Percentiles rank a stretch among this genome's conserved stretches.
Conservation (phyloP, 2,113 vertebrate species). For the Podarcis raffonei region DNA sequence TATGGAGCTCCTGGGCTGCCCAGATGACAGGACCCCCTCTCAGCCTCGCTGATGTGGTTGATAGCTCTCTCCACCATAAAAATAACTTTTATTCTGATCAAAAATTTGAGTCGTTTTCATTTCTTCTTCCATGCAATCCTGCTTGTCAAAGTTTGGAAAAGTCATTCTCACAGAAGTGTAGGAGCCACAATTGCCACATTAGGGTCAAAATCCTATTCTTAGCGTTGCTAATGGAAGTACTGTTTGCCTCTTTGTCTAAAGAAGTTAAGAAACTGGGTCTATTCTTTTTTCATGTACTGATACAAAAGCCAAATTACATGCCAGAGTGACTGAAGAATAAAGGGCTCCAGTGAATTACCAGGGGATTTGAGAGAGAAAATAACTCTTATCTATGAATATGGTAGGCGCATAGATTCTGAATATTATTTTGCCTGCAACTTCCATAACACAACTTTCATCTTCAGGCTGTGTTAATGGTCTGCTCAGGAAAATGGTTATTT, state of each 20-base stretch:
- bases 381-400: neutral
- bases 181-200: constrained; percentile 62
- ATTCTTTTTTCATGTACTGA: constrained; percentile 61
- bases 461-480: neutral
- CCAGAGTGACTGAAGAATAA: constrained; percentile 8
- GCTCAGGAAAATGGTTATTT: too few species aligned
- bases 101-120: constrained; percentile 29
- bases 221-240: constrained; percentile 59
- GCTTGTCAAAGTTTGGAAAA: constrained; percentile 55
- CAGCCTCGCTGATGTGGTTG: too few species aligned
- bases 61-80: neutral
- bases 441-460: neutral
- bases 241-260: constrained; percentile 47
- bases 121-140: constrained; percentile 62
- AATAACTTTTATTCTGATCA: constrained; percentile 17
- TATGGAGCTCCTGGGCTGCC: too few species aligned
- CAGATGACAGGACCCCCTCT: too few species aligned
- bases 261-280: constrained; percentile 27
- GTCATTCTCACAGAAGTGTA: constrained; percentile 60
- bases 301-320: constrained; percentile 35
- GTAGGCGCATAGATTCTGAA: neutral
- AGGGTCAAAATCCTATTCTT: constrained; percentile 65
- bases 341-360: neutral
- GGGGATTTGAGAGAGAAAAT: neutral
- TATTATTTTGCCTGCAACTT: neutral